Evolutionary conservation across 1,140 invertebrate genomes (phyloP), one percentile per base, ranked within the genome.

Genomic region (Pogonus chalceus): DNA sequence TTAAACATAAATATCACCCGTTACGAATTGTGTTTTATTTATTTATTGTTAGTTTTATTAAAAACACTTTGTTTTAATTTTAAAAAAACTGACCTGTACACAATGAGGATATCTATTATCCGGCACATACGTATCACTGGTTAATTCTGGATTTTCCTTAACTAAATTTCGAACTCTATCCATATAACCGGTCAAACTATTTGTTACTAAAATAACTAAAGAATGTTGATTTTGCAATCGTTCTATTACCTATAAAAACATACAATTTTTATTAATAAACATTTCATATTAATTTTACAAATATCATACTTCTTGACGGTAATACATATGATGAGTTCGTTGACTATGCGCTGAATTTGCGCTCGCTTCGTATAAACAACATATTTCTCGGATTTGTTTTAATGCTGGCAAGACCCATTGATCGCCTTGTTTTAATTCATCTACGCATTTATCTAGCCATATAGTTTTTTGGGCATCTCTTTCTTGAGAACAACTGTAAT

Each of bases 401-500:
- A 98, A 73, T 9, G 94, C 91, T 21, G 94, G 93, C 59, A 98
- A 69, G 7, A 92, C 94, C 93, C 93, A 97, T 51, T 79, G 82
- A 61, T 93, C 90, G 43, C 83, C 83, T 52, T 79, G 83, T 66
- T 94, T 95, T 23, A 98, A 71, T 69, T 98, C 93, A 61, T 94
- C 90, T 12, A 98, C 92, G 69, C 95, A 97, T 66, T 91, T 92
- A 64, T 94, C 88, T 46, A 98, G 72, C 94, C 94, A 98, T 50
- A 91, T 81, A 43, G 90, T 91, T 72, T 98, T 98, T 72, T 97
- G 94, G 23, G 88, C 85, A 75, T 98, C 94, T 59, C 93, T 80
- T 66, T 98, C 93, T 79, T 95, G 82, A 48, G 92, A 95, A 74
- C 94, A 97, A 66, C 92, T 96, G 66, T 96, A 98, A 74, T 98